phyloP scores from a whole-genome alignment of 2,797 vertebrate genomes.

The Sarcophilus harrisii region DNA sequence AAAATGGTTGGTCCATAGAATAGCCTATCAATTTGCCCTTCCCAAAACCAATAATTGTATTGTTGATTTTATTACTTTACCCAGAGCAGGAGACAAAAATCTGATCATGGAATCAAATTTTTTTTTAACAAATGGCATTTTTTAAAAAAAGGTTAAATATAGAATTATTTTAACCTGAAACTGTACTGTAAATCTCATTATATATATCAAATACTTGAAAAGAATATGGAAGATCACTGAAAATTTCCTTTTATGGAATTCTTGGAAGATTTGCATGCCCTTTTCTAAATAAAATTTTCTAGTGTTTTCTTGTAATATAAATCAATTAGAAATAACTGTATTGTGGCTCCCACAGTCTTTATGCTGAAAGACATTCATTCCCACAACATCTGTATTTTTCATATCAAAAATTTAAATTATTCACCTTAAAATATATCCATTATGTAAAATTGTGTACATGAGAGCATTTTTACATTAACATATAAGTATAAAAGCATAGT shows the following conservation, averaged over 20 bases:
- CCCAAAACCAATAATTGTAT: neutral
- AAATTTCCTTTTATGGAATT: neutral
- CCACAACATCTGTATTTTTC: slow-evolving; percentile 75
- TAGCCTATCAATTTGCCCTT: neutral
- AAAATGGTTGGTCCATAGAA: neutral
- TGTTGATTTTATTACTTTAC: neutral
- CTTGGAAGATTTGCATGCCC: slow-evolving; percentile 30
- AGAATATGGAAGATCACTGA: slow-evolving; percentile 41
- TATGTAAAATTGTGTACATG: slow-evolving; percentile 66
- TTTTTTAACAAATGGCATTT: slow-evolving; percentile 41
- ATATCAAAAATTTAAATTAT: slow-evolving; percentile 69
- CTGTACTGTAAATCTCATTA: slow-evolving; percentile 38
- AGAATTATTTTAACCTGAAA: slow-evolving; percentile 44
- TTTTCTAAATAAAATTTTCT: slow-evolving; percentile 34
- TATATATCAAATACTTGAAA: slow-evolving; percentile 11
- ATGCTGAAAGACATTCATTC: slow-evolving; percentile 67
- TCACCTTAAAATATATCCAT: slow-evolving; percentile 66
- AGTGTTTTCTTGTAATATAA: slow-evolving; percentile 59
- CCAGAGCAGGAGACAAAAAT: neutral
- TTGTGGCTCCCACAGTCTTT: slow-evolving; percentile 68
- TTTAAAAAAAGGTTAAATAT: slow-evolving; percentile 49
- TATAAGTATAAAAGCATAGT: slow-evolving; percentile 68
- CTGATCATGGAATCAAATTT: neutral
- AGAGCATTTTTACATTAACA: slow-evolving; percentile 63
- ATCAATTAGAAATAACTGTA: slow-evolving; percentile 67